Conservation (phyloP, 2,797 vertebrate species). For the Petrocephalus schoutedeni region DNA sequence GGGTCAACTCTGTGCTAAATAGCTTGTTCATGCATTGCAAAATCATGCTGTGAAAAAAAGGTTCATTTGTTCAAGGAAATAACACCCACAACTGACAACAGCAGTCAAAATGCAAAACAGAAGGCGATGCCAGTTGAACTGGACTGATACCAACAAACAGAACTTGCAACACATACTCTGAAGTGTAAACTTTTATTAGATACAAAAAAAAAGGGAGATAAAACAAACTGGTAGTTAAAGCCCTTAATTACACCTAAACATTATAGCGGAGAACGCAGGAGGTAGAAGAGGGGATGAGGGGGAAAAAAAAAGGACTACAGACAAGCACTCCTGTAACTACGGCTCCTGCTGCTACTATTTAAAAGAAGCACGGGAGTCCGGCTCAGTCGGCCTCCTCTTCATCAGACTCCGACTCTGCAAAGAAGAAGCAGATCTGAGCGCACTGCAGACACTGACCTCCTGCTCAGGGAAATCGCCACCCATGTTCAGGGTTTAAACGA, state of each 20-base stretch:
- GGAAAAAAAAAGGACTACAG: slow-evolving; percentile 60
- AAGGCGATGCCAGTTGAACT: background rate
- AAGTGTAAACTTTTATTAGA: slow-evolving; percentile 55
- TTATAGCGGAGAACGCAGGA: slow-evolving; percentile 80
- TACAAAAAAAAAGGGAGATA: slow-evolving; percentile 63
- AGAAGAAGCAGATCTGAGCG: slow-evolving; percentile 29
- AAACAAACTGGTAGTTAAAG: slow-evolving; percentile 68
- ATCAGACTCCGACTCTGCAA: slow-evolving; percentile 91
- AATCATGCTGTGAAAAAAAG: background rate
- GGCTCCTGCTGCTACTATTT: slow-evolving; percentile 75
- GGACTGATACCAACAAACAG: slow-evolving; percentile 16
- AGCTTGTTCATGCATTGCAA: background rate
- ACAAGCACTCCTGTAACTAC: slow-evolving; percentile 72
- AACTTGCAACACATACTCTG: slow-evolving; percentile 31
- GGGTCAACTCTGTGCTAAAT: slow-evolving; percentile 23
- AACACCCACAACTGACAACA: background rate
- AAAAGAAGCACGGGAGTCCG: slow-evolving; percentile 48
- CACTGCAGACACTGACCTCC: background rate
- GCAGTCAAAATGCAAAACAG: background rate
- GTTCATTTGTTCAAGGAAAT: background rate
- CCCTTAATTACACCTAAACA: slow-evolving; percentile 71
- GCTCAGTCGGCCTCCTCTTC: slow-evolving; percentile 89
- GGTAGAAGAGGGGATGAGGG: slow-evolving; percentile 68
- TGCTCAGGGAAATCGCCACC: background rate
- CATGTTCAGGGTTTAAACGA: background rate